A percentile compares a stretch with the other conserved stretches of the same genome.
Conservation (phyloP, 37 sponge, comb jelly and placozoan genomes). For the Eunapius fragilis region DNA sequence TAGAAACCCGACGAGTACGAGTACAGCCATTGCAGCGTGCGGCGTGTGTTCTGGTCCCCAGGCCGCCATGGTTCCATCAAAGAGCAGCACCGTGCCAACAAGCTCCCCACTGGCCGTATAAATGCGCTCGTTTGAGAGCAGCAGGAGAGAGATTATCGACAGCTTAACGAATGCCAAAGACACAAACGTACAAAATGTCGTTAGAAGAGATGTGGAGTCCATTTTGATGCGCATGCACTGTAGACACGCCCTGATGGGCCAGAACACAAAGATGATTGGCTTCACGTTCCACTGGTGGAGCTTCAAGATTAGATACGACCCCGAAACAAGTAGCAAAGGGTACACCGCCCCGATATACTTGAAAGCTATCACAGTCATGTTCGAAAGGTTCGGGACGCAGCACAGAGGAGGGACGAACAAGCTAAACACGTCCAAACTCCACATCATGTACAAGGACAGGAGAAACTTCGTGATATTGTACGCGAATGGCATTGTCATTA, state of each 20-base stretch:
- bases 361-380: background rate
- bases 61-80: background rate
- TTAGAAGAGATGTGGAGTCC: too few species aligned
- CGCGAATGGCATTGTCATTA: too few species aligned
- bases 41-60: background rate
- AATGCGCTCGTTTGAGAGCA: background rate
- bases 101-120: background rate
- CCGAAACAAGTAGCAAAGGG: slow-evolving; percentile 1
- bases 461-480: background rate
- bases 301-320: background rate
- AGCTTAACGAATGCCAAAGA: slow-evolving; percentile 8
- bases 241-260: background rate
- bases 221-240: background rate
- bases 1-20: background rate
- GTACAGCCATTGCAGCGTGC: background rate
- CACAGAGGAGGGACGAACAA: background rate
- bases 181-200: slow-evolving; percentile 13
- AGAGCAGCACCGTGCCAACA: background rate
- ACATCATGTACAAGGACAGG: slow-evolving; percentile 11
- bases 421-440: slow-evolving; percentile 15
- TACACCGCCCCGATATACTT: slow-evolving; percentile 5
- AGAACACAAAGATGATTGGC: background rate
- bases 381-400: background rate
- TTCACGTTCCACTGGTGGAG: background rate
- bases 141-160: background rate